Evolutionary conservation across 2,797 vertebrate genomes (phyloP).

Genomic region (Odontamblyopus rebecca): DNA sequence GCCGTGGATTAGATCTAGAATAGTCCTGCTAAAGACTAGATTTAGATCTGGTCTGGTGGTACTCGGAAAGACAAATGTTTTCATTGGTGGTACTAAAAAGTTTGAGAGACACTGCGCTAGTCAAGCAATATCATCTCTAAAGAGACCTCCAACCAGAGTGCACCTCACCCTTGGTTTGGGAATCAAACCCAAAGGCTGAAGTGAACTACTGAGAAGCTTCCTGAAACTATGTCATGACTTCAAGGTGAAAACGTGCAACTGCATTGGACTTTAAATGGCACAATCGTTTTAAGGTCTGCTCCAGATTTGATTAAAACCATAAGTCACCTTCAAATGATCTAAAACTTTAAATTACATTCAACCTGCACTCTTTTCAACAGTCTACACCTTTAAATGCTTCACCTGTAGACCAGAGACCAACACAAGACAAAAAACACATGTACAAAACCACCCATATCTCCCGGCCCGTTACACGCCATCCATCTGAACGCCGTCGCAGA

Average conservation of each 20-base stretch:
- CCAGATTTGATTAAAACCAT: background rate
- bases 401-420: background rate
- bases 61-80: no score
- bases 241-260: background rate
- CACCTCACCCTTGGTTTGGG: no score
- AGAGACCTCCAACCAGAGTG: no score
- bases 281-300: background rate
- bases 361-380: background rate
- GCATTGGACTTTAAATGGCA: background rate
- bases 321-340: background rate
- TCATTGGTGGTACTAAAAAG: no score
- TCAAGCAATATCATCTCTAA: no score
- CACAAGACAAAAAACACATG: background rate
- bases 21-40: no score
- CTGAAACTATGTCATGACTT: background rate
- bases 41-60: no score
- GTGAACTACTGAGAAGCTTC: background rate
- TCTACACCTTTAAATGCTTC: slow-evolving; percentile 1
- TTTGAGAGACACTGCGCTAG: no score
- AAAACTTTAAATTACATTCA: background rate
- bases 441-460: background rate
- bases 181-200: no score
- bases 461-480: slow-evolving; percentile 8
- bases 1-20: no score
- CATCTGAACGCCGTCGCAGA: slow-evolving; percentile 17